phyloP scores from a whole-genome alignment of 2,797 vertebrate genomes.

The Rhinella marina region DNA sequence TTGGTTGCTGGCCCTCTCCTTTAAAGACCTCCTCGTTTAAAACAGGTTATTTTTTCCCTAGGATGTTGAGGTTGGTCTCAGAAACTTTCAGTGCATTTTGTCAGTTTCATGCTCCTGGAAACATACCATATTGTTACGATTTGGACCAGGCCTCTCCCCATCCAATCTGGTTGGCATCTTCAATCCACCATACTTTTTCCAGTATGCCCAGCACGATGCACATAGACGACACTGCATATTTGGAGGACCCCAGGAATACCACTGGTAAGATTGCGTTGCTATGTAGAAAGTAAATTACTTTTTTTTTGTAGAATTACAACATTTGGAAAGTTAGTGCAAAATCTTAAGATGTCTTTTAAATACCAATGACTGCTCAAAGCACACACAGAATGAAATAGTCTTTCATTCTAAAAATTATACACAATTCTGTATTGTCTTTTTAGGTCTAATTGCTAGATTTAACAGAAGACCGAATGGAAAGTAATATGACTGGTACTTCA shows the following conservation, averaged over 20 bases:
- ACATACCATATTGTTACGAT: conserved; percentile 90
- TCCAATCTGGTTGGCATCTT: conserved; percentile 98
- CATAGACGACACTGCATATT: conserved; percentile 99
- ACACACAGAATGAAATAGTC: too few species aligned
- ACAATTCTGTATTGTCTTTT: too few species aligned
- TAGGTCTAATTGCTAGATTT: too few species aligned
- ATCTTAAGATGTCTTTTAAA: too few species aligned
- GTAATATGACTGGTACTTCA: too few species aligned
- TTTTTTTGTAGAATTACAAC: not conserved
- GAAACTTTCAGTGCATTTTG: not conserved
- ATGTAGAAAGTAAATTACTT: conserved; percentile 65
- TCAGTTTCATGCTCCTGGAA: not conserved
- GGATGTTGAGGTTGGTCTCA: too few species aligned
- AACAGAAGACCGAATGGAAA: too few species aligned
- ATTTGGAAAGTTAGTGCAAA: not conserved
- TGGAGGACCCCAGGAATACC: conserved; percentile 99
- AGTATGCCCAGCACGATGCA: conserved; percentile 97
- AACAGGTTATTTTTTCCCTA: too few species aligned
- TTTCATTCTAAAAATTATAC: too few species aligned
- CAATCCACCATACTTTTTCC: conserved; percentile 98
- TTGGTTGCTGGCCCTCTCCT: too few species aligned
- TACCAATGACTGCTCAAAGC: too few species aligned
- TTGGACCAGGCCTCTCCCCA: conserved; percentile 94
- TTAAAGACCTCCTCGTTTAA: too few species aligned
- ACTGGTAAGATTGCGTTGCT: conserved; percentile 97